A percentile compares a stretch with the other conserved stretches of the same genome.
phyloP scores from a whole-genome alignment of 2,888 invertebrate genomes.

The Drosophila mimetica region DNA sequence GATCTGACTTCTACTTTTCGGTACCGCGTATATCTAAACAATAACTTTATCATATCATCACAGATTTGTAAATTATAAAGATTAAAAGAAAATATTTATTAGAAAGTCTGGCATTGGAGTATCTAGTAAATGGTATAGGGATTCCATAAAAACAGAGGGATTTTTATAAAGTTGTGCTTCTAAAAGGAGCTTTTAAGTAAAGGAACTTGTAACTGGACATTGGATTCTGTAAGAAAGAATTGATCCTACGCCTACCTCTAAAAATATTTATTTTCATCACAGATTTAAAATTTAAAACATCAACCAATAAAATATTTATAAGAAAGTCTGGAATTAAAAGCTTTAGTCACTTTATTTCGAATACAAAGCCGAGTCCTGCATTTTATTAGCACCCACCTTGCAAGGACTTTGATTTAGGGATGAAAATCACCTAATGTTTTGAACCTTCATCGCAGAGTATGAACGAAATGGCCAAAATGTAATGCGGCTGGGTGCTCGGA shows the following conservation, averaged over 20 bases:
- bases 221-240: too few relatives aligned
- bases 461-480: constrained; percentile 15
- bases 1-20: too few relatives aligned
- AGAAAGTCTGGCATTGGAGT: neutral
- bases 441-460: constrained; percentile 14
- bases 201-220: too few relatives aligned
- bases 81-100: neutral
- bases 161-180: too few relatives aligned
- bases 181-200: too few relatives aligned
- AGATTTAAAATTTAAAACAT: neutral
- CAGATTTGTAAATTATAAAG: neutral
- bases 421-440: neutral
- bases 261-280: too few relatives aligned
- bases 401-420: constrained; percentile 1
- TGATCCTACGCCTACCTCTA: too few relatives aligned
- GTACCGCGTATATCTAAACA: too few relatives aligned
- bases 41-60: too few relatives aligned
- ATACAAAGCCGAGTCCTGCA: neutral
- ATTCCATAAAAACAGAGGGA: neutral
- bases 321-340: neutral
- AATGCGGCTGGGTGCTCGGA: constrained; percentile 32
- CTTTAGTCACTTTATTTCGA: neutral
- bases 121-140: neutral
- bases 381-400: neutral
- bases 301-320: neutral